phyloP scores from a whole-genome alignment of 2,888 invertebrate species.

The Apamea epomidion region DNA sequence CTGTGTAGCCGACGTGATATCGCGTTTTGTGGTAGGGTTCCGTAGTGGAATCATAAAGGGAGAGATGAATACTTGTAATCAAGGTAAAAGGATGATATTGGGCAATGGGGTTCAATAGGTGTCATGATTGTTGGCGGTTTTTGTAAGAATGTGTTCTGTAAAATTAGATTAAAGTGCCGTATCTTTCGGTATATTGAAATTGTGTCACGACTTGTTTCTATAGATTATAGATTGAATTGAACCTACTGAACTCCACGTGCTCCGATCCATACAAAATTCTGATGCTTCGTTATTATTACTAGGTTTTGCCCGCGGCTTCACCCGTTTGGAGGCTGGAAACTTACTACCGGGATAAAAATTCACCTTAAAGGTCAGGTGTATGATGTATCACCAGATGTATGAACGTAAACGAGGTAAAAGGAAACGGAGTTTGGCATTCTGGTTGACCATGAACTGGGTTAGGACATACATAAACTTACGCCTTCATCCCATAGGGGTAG shows the following conservation, averaged over 20 bases:
- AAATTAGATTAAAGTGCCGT: slow-evolving; percentile 10
- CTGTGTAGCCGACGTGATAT: slow-evolving; percentile 57
- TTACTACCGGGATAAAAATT: not conserved
- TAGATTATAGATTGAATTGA: not conserved
- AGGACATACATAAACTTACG: too few species aligned
- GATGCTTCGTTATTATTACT: not conserved
- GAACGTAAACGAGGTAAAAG: too few species aligned
- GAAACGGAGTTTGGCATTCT: too few species aligned
- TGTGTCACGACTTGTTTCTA: not conserved
- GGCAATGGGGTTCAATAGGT: not conserved
- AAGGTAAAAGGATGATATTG: not conserved
- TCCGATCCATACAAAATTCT: not conserved
- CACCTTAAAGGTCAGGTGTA: too few species aligned
- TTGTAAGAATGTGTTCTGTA: not conserved
- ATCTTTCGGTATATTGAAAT: not conserved
- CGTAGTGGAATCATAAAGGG: slow-evolving; percentile 44
- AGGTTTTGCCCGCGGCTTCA: not conserved
- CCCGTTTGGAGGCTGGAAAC: not conserved
- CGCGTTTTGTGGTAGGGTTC: slow-evolving; percentile 52
- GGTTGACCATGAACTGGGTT: too few species aligned
- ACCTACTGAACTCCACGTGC: not conserved
- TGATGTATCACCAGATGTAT: too few species aligned
- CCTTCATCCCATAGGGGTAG: too few species aligned
- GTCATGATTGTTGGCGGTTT: not conserved
- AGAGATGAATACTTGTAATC: slow-evolving; percentile 25